These are phyloP conservation scores for Cephus pulcher DNA, from an alignment of 2,888 invertebrate species.

Conservation along the genomic window DNA sequence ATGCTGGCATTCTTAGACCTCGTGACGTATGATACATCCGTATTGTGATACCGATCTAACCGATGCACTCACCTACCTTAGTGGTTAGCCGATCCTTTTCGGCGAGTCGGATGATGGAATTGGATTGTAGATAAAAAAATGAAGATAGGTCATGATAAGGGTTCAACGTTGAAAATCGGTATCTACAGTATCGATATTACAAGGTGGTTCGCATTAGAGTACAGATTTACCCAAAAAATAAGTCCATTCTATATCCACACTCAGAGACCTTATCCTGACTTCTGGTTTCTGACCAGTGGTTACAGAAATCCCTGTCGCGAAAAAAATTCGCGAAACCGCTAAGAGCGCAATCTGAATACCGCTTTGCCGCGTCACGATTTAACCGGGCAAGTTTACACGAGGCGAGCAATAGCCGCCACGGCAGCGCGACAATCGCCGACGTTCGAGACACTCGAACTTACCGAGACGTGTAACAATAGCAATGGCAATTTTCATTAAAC, in stretches of 20 bases:
- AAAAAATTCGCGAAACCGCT: slow-evolving; percentile 63
- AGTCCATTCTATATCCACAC: too few species aligned
- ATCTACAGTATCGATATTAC: too few species aligned
- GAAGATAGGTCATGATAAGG: too few species aligned
- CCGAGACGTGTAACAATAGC: slow-evolving; percentile 50
- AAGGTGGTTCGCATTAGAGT: too few species aligned
- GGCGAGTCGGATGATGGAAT: too few species aligned
- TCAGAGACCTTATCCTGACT: slow-evolving; percentile 6
- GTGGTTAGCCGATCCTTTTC: too few species aligned
- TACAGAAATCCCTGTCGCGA: slow-evolving; percentile 54
- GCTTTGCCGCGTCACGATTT: slow-evolving; percentile 65
- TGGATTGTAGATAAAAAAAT: too few species aligned
- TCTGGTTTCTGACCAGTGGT: slow-evolving; percentile 57
- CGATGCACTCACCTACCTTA: slow-evolving; percentile 24
- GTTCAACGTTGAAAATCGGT: too few species aligned
- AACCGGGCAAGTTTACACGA: slow-evolving; percentile 56
- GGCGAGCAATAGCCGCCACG: slow-evolving; percentile 22
- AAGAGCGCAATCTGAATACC: slow-evolving; percentile 67
- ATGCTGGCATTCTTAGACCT: slow-evolving; percentile 29
- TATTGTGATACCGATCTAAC: slow-evolving; percentile 60
- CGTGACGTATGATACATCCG: slow-evolving; percentile 60
- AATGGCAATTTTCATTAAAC: slow-evolving; percentile 64
- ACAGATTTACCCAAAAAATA: too few species aligned
- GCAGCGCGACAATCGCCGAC: too few species aligned
- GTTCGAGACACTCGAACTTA: background rate